A percentile compares a stretch with the other conserved stretches of the same genome.
phyloP scores from a whole-genome alignment of 2,888 invertebrate genomes.

The Hemistola chrysoprasaria region DNA sequence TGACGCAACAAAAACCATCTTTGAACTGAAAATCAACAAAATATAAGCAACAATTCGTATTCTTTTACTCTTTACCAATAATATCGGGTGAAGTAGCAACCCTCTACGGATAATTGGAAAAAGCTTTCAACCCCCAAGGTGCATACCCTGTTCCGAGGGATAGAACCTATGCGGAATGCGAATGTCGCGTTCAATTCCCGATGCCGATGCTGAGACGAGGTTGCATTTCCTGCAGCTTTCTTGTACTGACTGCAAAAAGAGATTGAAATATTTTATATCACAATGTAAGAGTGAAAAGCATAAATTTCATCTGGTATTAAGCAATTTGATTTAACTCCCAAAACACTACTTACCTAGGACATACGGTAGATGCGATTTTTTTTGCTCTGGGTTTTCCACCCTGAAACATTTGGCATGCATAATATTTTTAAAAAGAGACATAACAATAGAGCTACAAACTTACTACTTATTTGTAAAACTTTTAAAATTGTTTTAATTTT shows the following conservation, averaged over 20 bases:
- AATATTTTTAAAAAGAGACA: no score
- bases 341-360: no score
- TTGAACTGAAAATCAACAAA: slow-evolving; percentile 10
- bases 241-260: slow-evolving; percentile 50
- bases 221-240: slow-evolving; percentile 67
- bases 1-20: slow-evolving; percentile 8
- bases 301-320: no score
- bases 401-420: no score
- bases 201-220: slow-evolving; percentile 38
- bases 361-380: no score
- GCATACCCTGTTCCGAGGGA: slow-evolving; percentile 36
- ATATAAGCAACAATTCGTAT: slow-evolving; percentile 23
- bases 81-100: slow-evolving; percentile 25
- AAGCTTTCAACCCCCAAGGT: slow-evolving; percentile 50
- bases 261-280: background rate
- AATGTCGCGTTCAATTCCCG: slow-evolving; percentile 54
- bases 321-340: no score
- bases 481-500: no score
- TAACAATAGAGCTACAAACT: no score
- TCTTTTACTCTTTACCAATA: slow-evolving; percentile 18
- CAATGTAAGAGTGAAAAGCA: no score
- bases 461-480: no score
- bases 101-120: slow-evolving; percentile 47
- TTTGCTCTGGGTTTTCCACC: no score
- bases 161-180: slow-evolving; percentile 46